Evolutionary conservation across 2,888 invertebrate species (phyloP).

Genomic region (Pteria penguin): DNA sequence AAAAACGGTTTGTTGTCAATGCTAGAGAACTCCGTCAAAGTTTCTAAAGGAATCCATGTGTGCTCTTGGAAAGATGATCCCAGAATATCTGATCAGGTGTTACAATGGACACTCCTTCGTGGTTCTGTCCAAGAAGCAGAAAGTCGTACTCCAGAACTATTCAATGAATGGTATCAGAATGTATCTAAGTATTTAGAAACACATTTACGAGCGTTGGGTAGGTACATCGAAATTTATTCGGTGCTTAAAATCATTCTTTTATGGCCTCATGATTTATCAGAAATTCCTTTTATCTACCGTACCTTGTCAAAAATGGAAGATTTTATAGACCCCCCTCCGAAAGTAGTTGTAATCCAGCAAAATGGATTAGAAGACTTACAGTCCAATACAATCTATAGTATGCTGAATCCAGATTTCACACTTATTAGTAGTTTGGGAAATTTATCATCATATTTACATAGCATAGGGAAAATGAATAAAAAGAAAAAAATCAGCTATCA

Average conservation of each 20-base stretch:
- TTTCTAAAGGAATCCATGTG: conserved; percentile 39
- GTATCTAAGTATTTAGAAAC: conserved; percentile 30
- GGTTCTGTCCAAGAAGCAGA: conserved; percentile 54
- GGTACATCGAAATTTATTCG: conserved; percentile 50
- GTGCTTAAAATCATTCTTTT: conserved; percentile 42
- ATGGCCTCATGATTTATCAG: conserved; percentile 37
- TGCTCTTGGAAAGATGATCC: conserved; percentile 39
- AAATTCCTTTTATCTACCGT: conserved; percentile 19
- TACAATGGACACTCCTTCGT: conserved; percentile 51
- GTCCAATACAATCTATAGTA: neutral
- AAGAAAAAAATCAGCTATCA: conserved; percentile 12
- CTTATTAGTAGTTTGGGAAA: too few relatives aligned
- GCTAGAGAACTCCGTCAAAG: conserved; percentile 38
- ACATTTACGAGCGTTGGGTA: conserved; percentile 41
- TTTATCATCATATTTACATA: conserved; percentile 13
- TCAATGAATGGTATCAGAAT: conserved; percentile 44
- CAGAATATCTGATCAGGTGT: conserved; percentile 36
- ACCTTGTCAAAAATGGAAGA: conserved; percentile 25
- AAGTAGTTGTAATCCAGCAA: conserved; percentile 11
- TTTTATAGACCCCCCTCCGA: conserved; percentile 20
- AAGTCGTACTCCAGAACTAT: conserved; percentile 38
- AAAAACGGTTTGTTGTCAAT: conserved; percentile 47
- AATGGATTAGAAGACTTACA: conserved; percentile 6
- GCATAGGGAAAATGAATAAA: conserved; percentile 8
- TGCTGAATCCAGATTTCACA: conserved; percentile 1